Conservation (phyloP, 2,113 vertebrate species). For the Sinocyclocheilus rhinocerous region DNA sequence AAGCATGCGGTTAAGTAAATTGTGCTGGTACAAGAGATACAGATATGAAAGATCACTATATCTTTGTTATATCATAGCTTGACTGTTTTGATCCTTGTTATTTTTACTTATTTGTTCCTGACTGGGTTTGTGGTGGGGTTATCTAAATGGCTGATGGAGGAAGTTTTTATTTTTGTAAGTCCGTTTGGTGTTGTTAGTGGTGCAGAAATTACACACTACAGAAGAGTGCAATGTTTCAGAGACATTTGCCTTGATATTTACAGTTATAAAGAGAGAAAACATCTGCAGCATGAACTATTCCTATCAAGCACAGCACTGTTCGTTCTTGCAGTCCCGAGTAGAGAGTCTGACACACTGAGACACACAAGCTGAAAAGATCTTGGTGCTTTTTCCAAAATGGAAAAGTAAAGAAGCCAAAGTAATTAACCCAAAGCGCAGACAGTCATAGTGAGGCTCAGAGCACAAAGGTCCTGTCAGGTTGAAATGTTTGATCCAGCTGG, state of each 20-base stretch:
- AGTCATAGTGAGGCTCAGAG: not conserved
- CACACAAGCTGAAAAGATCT: not conserved
- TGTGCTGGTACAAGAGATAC: not conserved
- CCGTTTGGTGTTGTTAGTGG: not conserved
- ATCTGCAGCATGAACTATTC: constrained; percentile 31
- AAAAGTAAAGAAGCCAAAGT: constrained; percentile 9
- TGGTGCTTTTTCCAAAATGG: not conserved
- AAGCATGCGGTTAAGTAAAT: not conserved
- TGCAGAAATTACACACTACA: not conserved
- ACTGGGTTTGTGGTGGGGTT: not conserved
- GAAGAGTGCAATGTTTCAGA: too few species aligned
- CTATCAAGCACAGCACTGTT: constrained; percentile 34
- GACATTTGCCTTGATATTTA: not conserved
- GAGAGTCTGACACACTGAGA: constrained; percentile 17
- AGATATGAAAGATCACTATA: not conserved
- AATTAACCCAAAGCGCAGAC: not conserved
- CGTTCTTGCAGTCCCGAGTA: constrained; percentile 15
- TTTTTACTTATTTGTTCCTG: not conserved
- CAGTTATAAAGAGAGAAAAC: constrained; percentile 21
- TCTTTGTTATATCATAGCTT: not conserved
- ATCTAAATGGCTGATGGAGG: not conserved
- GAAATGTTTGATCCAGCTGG: not conserved
- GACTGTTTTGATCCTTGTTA: not conserved
- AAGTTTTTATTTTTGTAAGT: not conserved
- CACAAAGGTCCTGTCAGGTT: not conserved